These are phyloP conservation scores for Hoplodrina blanda DNA, from an alignment of 2,888 invertebrate species.

Conservation along the genomic window DNA sequence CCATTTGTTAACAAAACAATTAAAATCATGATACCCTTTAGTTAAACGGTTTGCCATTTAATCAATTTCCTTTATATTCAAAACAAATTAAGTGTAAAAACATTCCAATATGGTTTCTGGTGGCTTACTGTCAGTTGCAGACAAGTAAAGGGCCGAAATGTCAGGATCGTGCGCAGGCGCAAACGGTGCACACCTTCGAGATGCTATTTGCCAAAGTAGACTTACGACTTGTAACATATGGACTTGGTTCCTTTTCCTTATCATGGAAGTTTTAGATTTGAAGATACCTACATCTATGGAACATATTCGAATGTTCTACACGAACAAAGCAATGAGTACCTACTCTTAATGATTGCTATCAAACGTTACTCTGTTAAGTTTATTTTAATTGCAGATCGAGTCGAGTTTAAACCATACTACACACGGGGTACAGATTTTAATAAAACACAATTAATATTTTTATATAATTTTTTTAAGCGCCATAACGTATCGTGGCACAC, in stretches of 20 bases:
- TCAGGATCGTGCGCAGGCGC: constrained; percentile 71
- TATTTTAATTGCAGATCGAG: too few relatives aligned
- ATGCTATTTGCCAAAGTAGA: constrained; percentile 17
- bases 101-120: constrained; percentile 27
- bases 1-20: neutral
- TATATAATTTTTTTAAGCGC: too few relatives aligned
- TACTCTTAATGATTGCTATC: too few relatives aligned
- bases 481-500: too few relatives aligned
- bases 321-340: too few relatives aligned
- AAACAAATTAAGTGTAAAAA: constrained; percentile 9
- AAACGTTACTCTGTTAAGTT: too few relatives aligned
- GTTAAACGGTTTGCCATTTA: neutral
- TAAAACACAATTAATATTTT: too few relatives aligned
- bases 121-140: constrained; percentile 47
- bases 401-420: too few relatives aligned
- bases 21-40: neutral
- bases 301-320: too few relatives aligned
- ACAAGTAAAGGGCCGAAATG: constrained; percentile 69
- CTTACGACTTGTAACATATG: neutral
- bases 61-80: constrained; percentile 10
- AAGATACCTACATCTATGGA: too few relatives aligned
- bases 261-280: neutral
- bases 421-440: too few relatives aligned
- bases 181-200: constrained; percentile 43
- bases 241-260: neutral